A percentile compares a stretch with the other conserved stretches of the same genome.
Evolutionary conservation across 2,797 vertebrate genomes (phyloP).

Genomic region (Sarcoramphus papa): DNA sequence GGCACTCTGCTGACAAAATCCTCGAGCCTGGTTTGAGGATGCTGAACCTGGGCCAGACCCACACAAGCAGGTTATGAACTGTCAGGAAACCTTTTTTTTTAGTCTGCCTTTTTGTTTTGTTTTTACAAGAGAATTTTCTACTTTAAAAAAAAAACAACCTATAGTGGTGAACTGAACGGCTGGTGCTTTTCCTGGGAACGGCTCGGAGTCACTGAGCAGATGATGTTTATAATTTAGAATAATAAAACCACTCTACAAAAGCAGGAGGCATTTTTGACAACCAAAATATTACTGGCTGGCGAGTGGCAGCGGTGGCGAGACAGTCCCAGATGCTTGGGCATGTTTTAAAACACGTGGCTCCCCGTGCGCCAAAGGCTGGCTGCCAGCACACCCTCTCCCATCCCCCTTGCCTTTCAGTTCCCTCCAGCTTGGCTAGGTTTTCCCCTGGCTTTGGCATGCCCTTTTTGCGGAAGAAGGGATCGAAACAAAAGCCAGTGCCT

Average conservation of each 20-base stretch:
- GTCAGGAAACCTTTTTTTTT: background rate
- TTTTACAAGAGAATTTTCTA: background rate
- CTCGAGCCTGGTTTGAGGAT: background rate
- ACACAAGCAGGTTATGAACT: background rate
- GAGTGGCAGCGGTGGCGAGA: background rate
- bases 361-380: background rate
- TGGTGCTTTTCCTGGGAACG: background rate
- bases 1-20: background rate
- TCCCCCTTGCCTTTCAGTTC: background rate
- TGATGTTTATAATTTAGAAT: background rate
- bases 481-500: background rate
- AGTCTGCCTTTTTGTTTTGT: too few relatives aligned
- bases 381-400: background rate
- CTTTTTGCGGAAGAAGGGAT: background rate
- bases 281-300: background rate
- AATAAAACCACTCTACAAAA: background rate
- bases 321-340: background rate
- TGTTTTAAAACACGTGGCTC: background rate
- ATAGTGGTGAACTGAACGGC: rapidly evolving
- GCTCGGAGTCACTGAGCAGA: background rate
- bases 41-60: background rate
- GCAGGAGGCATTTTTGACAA: background rate
- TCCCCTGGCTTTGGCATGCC: background rate
- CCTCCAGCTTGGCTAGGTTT: background rate
- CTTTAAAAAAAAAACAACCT: background rate